phyloP scores from a whole-genome alignment of 1,140 invertebrate genomes.

The Drosophila saltans region DNA sequence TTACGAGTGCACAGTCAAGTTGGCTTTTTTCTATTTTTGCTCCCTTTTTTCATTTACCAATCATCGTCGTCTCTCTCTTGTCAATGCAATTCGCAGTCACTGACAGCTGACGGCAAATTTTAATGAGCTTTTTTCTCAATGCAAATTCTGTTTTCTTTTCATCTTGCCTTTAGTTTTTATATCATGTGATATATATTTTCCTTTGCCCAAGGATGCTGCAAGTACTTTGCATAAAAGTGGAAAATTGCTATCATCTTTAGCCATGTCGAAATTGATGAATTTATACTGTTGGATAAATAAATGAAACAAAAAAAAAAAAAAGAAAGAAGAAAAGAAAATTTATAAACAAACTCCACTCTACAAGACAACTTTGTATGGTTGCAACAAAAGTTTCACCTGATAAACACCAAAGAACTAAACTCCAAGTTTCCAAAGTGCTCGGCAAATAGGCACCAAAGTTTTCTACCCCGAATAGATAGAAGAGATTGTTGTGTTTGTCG shows the following conservation, averaged over 20 bases:
- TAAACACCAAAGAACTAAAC: slow-evolving; percentile 1
- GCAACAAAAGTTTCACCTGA: slow-evolving; percentile 30
- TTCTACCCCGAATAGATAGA: slow-evolving; percentile 19
- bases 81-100: neutral
- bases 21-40: neutral
- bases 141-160: neutral
- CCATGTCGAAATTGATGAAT: neutral
- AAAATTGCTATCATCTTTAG: neutral
- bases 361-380: neutral
- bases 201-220: neutral
- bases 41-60: neutral
- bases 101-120: slow-evolving; percentile 11
- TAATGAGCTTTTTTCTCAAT: slow-evolving; percentile 11
- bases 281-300: neutral
- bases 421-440: slow-evolving; percentile 17
- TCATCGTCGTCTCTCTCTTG: neutral
- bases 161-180: neutral
- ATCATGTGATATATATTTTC: neutral
- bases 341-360: neutral
- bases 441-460: slow-evolving; percentile 49
- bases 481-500: slow-evolving; percentile 31
- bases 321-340: neutral
- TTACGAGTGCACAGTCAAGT: neutral
- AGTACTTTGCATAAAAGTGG: slow-evolving; percentile 1
- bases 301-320: slow-evolving; percentile 3